Base-by-base conservation (phyloP, 2,113 vertebrate genomes). In the Oryzias celebensis region DNA sequence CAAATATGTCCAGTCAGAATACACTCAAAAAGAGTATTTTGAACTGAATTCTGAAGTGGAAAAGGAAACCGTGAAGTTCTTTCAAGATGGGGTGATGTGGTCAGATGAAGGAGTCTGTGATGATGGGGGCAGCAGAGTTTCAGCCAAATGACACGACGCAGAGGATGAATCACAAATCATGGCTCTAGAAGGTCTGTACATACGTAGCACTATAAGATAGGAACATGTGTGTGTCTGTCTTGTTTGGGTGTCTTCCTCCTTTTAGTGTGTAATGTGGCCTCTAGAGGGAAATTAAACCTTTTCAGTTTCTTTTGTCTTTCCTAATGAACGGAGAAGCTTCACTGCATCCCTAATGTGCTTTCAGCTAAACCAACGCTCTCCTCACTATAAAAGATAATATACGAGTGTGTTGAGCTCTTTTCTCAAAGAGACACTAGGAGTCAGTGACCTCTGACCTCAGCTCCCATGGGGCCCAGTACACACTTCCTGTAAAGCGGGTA, bases 401-500 rank as follows among this genome's bases (percentile, higher is more conserved):
- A 36, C 10, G 36, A 36, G 36, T 10, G 36, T 10, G 36, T 36
- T 36, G 36, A 36, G 36, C 36, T 36, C 36, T 36, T 10, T 36
- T 36, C 68, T 66, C 12, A 60, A 17, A 2, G 0, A 63, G 64
- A 65, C 67, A 62, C 10, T 18, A 15, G 47, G 18, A 69, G 59
- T 42, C 64, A 45, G 10, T 62, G 70, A 81, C 77, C 68, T 73
- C 56, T 65, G 56, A 84, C 74, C 65, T 47, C 17, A 14, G 51
- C 65, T 72, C 80, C 42, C 81, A 69, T 78, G 77, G 81, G 66
- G 77, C 77, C 81, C 75, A 67, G 76, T 81, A 74, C 59, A 69
- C 22, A 7, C 58, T 93, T 93, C 91, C 90, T 87, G 65, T 46
- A 77, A 23, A 63, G 69, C 68, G 10, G 36, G 26, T 43, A 66